Base-by-base conservation (phyloP, 1,140 invertebrate genomes). In the Euschistus heros region DNA sequence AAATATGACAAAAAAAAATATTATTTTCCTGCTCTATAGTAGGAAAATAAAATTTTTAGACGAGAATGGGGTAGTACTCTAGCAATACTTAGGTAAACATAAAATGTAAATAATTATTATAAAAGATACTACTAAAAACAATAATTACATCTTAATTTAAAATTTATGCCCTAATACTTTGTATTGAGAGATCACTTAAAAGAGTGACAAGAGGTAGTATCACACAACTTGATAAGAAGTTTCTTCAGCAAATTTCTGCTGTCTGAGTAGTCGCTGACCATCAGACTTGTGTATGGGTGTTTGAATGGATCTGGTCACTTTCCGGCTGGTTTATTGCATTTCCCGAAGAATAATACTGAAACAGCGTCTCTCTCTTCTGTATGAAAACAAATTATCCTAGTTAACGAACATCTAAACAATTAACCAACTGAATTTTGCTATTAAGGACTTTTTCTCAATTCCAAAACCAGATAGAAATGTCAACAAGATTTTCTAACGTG, bases 311-410 rank as follows among this genome's bases (percentile, higher is more conserved):
- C 68, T 84, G 79, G 70, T 86, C 84, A 76, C 83, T 81, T 75
- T 87, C 83, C 69, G 77, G 80, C 73, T 75, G 80, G 69, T 79
- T 82, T 72, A 85, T 84, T 71, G 87, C 84, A 75, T 85, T 86
- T 66, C 85, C 84, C 63, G 87, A 84, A 50, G 85, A 84, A 79
- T 88, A 89, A 72, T 89, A 90, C 85, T 90, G 81, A 66, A 82
- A 83, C 70, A 68, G 63, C 44, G 67, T 69, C 52, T 69, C 68
- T 33, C 68, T 61, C 50, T 69, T 69, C 68, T 69, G 67, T 17
- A 57, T 57, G 24, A 26, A 57, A 57, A 57, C 54, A 57, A 57
- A 57, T 57, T 57, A 50, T 50, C 20, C 24, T 24, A 24, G 24
- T 24, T 37, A 37, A 37, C 33, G 13, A 37, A 37, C 3, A 37